Base-by-base conservation (phyloP, 2,113 vertebrate genomes). In the Scomber scombrus region DNA sequence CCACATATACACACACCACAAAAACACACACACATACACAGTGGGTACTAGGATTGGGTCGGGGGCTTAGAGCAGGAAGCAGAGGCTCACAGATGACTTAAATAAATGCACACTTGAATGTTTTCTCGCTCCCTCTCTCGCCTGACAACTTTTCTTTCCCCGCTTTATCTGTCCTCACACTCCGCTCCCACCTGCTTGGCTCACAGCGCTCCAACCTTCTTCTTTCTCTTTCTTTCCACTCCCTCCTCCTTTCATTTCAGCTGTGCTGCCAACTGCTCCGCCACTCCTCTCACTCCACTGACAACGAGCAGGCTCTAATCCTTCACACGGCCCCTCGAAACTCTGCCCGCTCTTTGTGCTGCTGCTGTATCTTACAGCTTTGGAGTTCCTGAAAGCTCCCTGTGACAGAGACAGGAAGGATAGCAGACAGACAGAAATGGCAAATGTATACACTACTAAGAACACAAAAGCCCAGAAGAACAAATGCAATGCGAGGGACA, bases 261-360 rank as follows among this genome's bases (percentile, higher is more conserved):
- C 73, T 68, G 67, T 60, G 78, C 76, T 89, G 88, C 82, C 89
- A 90, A 74, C 58, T 75, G 64, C 74, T 82, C 71, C 40, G 63
- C 68, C 8, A 31, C 81, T 75, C 69, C 19, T 26, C 71, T 80
- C 49, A 74, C 68, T 74, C 70, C 84, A 80, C 75, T 62, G 65
- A 78, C 80, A 87, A 12, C 79, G 77, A 67, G 66, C n/a, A 12
- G 56, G 13, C 75, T 81, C 71, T 87, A 89, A 89, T 91, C 91
- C 87, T 40, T 89, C 84, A 78, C 75, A 49, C 34, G 52, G 75
- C 58, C 80, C 34, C 74, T 78, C 66, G 1, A 81, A 85, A 75
- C 69, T 75, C 82, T 16, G 73, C 81, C 80, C 46, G 76, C n/a
- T 56, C 16, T 31, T 18, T 55, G 19, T 60, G 45, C 43, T 58